These are phyloP conservation scores for Hirtodrosophila cameraria DNA, from an alignment of 2,888 invertebrate genomes.

Conservation along the genomic window DNA sequence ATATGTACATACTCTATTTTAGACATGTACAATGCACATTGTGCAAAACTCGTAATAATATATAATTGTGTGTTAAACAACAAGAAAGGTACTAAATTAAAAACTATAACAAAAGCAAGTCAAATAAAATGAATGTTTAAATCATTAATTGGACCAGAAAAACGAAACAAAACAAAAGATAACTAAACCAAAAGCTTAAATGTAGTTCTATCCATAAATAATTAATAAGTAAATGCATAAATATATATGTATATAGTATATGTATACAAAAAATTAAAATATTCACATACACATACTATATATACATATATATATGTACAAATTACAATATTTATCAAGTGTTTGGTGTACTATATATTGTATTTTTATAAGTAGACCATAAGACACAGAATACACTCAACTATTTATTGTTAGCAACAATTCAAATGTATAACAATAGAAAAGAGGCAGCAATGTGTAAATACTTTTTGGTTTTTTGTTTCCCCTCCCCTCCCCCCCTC, in stretches of 20 bases:
- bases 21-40: conserved; percentile 19
- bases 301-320: conserved; percentile 7
- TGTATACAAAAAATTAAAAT: conserved; percentile 8
- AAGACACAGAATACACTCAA: conserved; percentile 32
- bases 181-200: conserved; percentile 22
- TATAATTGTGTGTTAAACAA: conserved; percentile 28
- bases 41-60: not conserved
- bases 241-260: conserved; percentile 12
- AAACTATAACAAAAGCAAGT: conserved; percentile 41
- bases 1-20: conserved; percentile 2
- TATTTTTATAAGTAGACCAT: conserved; percentile 49
- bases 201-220: conserved; percentile 27
- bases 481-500: no score
- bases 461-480: no score
- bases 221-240: conserved; percentile 12
- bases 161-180: conserved; percentile 21
- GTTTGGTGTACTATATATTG: conserved; percentile 61
- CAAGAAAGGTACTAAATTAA: conserved; percentile 23
- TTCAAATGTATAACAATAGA: conserved; percentile 6
- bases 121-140: conserved; percentile 55
- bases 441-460: not conserved
- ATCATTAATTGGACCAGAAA: conserved; percentile 71
- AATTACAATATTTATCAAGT: conserved; percentile 44
- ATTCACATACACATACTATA: no score
- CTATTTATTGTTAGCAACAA: conserved; percentile 34